phyloP scores from a whole-genome alignment of 2,113 vertebrate species.

The Sinocyclocheilus anophthalmus region DNA sequence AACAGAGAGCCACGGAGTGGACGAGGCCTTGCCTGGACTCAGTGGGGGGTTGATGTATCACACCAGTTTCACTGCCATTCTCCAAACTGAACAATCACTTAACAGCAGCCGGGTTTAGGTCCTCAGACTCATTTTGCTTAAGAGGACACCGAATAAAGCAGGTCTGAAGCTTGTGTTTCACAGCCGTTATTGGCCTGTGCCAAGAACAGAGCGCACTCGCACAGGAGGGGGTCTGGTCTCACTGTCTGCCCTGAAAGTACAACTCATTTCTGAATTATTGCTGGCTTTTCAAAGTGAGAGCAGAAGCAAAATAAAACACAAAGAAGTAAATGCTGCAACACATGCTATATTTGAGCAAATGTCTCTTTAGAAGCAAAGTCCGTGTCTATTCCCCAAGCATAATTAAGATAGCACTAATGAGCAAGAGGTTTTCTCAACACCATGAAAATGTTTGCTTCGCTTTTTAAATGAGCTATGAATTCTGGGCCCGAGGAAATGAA shows the following conservation, averaged over 20 bases:
- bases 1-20: slow-evolving; percentile 47
- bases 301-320: not conserved
- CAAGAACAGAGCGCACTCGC: not conserved
- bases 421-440: not conserved
- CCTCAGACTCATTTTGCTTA: slow-evolving; percentile 35
- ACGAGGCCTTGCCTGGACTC: slow-evolving; percentile 44
- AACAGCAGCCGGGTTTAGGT: slow-evolving; percentile 14
- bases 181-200: not conserved
- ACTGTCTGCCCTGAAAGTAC: not conserved
- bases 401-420: slow-evolving; percentile 2
- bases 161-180: not conserved
- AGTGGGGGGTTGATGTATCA: slow-evolving; percentile 53
- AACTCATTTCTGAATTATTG: slow-evolving; percentile 16
- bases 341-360: not conserved
- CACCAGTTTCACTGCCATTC: slow-evolving; percentile 5
- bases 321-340: not conserved
- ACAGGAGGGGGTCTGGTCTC: not conserved
- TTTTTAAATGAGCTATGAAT: not conserved
- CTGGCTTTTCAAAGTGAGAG: not conserved
- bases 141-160: slow-evolving; percentile 24
- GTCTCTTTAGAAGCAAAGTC: not conserved
- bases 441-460: not conserved
- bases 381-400: not conserved
- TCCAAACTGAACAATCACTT: slow-evolving; percentile 44
- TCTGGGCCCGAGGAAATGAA: not conserved